phyloP scores from a whole-genome alignment of 2,888 invertebrate genomes.

The Patella depressa region DNA sequence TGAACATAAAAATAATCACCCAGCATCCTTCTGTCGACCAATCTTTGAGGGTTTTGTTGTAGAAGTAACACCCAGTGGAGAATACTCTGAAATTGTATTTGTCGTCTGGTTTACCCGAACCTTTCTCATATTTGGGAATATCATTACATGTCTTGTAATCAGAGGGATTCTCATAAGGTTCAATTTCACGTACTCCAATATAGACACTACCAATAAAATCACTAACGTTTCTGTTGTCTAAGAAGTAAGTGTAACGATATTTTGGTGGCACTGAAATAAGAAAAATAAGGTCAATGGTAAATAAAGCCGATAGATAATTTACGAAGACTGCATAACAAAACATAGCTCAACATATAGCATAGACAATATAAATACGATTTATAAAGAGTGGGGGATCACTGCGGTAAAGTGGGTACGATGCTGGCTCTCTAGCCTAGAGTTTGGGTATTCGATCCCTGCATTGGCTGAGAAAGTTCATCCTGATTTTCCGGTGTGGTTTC shows the following conservation, averaged over 20 bases:
- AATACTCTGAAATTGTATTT: conserved; percentile 67
- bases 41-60: conserved; percentile 49
- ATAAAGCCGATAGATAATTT: background rate
- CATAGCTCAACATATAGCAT: background rate
- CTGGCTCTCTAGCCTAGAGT: too few species aligned
- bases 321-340: background rate
- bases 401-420: too few species aligned
- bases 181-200: conserved; percentile 62
- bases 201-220: conserved; percentile 62
- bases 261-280: conserved; percentile 27
- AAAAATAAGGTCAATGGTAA: background rate
- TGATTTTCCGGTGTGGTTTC: too few species aligned
- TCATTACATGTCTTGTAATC: conserved; percentile 49
- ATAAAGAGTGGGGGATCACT: too few species aligned
- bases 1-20: conserved; percentile 28
- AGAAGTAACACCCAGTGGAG: conserved; percentile 69
- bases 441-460: too few species aligned
- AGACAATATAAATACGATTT: too few species aligned
- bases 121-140: conserved; percentile 51
- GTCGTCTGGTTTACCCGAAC: conserved; percentile 59
- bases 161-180: conserved; percentile 48
- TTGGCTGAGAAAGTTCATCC: too few species aligned
- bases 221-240: conserved; percentile 49
- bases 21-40: conserved; percentile 65
- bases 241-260: conserved; percentile 53